Conservation (phyloP, 2,797 vertebrate species). For the Crenichthys baileyi region DNA sequence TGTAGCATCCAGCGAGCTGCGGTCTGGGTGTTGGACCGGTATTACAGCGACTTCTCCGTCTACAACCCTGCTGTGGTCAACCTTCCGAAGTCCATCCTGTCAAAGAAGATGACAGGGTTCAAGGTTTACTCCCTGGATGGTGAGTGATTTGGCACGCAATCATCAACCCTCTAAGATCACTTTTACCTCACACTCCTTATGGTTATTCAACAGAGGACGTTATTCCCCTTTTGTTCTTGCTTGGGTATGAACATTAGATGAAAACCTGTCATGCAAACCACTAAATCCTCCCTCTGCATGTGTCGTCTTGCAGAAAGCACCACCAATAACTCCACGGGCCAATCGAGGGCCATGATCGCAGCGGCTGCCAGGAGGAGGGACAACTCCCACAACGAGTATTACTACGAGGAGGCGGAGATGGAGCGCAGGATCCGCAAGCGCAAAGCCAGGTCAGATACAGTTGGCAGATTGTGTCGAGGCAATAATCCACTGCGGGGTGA, state of each 20-base stretch:
- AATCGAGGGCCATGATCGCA: conserved; percentile 89
- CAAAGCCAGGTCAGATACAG: conserved; percentile 84
- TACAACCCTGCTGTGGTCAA: conserved; percentile 96
- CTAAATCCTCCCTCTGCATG: not conserved
- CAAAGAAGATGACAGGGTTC: conserved; percentile 97
- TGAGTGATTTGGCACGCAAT: conserved; percentile 39
- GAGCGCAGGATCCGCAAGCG: conserved; percentile 90
- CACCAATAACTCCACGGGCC: conserved; percentile 89
- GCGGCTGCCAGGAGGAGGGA: conserved; percentile 88
- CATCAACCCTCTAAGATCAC: not conserved
- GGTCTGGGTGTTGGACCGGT: conserved; percentile 95
- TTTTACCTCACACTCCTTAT: not conserved
- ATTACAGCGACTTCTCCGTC: conserved; percentile 95
- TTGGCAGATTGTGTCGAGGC: no score
- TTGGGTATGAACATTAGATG: not conserved
- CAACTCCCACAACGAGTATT: conserved; percentile 92
- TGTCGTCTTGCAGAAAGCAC: conserved; percentile 81
- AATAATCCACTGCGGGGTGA: not conserved
- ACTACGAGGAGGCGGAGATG: conserved; percentile 93
- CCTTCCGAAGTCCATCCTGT: conserved; percentile 95
- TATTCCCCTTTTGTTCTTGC: not conserved
- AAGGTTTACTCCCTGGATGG: conserved; percentile 93
- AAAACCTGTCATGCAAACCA: conserved; percentile 15
- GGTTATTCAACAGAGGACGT: not conserved
- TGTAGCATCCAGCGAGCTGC: conserved; percentile 93